These are phyloP conservation scores for Acomys russatus DNA, from an alignment of 2,797 vertebrate species.

Conservation along the genomic window DNA sequence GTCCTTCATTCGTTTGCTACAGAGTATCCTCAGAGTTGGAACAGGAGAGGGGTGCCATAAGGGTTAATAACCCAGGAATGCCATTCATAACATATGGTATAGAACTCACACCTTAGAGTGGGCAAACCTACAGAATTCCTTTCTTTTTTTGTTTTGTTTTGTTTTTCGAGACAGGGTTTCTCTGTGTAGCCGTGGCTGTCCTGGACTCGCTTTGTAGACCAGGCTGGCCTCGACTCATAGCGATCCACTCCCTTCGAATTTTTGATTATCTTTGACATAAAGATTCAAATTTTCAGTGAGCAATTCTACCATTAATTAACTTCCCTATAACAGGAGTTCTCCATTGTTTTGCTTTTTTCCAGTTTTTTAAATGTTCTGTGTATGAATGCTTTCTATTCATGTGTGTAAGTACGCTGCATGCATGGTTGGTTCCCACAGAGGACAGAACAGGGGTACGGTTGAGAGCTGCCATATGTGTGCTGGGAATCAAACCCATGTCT, in stretches of 20 bases:
- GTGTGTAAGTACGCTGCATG: not conserved
- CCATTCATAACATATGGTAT: not conserved
- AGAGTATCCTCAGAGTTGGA: not conserved
- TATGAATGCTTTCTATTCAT: not conserved
- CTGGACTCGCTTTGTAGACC: no score
- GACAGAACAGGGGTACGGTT: not conserved
- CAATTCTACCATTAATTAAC: not conserved
- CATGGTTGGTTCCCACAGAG: not conserved
- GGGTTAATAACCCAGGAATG: not conserved
- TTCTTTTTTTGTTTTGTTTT: not conserved
- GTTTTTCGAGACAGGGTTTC: no score
- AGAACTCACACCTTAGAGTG: not conserved
- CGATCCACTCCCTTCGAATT: not conserved
- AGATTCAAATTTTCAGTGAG: slow-evolving; percentile 2
- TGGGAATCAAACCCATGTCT: not conserved
- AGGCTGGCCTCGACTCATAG: not conserved
- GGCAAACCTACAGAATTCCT: slow-evolving; percentile 14
- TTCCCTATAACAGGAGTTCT: not conserved
- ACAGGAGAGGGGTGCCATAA: not conserved
- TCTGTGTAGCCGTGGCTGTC: no score
- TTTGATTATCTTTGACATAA: not conserved
- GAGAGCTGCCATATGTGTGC: not conserved
- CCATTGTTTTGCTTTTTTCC: not conserved
- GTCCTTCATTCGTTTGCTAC: not conserved
- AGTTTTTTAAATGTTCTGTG: not conserved